phyloP scores from a whole-genome alignment of 2,113 vertebrate species.

The Pedionomus torquatus region DNA sequence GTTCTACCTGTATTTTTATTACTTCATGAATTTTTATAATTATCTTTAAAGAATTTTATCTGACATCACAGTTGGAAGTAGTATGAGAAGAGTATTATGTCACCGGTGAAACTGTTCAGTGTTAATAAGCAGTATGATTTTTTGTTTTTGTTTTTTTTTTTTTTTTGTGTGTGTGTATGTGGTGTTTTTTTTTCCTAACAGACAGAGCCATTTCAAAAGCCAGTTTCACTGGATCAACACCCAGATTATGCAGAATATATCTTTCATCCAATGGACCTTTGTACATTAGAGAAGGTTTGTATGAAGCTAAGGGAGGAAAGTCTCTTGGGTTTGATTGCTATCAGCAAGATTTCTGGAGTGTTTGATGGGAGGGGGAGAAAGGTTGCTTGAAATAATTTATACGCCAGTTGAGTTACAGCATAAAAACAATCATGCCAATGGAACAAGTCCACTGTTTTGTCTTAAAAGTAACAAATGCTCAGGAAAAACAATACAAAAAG shows the following conservation, averaged over 20 bases:
- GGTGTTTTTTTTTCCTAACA: conserved; percentile 63
- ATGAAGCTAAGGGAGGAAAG: background rate
- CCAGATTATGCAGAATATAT: conserved; percentile 99
- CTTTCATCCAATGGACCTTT: conserved; percentile 97
- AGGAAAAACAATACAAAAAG: background rate
- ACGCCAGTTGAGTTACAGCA: background rate
- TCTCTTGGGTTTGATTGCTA: background rate
- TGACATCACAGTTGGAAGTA: background rate
- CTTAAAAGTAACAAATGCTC: background rate
- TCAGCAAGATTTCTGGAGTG: background rate
- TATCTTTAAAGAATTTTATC: background rate
- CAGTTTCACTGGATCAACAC: conserved; percentile 95
- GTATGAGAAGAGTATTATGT: background rate
- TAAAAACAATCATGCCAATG: background rate
- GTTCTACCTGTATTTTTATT: background rate
- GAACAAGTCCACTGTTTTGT: background rate
- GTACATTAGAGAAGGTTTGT: conserved; percentile 96
- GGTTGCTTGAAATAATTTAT: background rate
- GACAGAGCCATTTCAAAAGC: conserved; percentile 98
- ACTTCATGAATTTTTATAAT: background rate
- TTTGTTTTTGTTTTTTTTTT: background rate
- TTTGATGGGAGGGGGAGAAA: background rate
- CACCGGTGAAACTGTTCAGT: background rate
- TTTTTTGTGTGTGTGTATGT: no score
- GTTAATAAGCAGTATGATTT: background rate